Percentiles rank a stretch among this genome's conserved stretches.
Conservation (phyloP, 2,797 vertebrate genomes). For the Enteromius paludinosus region DNA sequence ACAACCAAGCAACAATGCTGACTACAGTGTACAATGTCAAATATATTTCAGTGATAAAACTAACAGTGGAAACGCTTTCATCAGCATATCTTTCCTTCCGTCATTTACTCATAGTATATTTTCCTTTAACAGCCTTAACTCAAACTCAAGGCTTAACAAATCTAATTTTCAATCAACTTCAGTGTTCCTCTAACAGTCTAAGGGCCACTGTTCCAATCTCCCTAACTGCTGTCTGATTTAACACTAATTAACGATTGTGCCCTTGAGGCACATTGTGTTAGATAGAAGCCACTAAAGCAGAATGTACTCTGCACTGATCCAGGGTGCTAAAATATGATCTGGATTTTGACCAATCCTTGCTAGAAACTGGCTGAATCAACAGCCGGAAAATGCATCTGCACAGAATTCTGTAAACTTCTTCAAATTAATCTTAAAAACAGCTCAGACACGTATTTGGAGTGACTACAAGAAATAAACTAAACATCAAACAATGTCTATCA, state of each 20-base stretch:
- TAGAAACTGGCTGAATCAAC: slow-evolving; percentile 12
- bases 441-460: neutral
- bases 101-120: slow-evolving; percentile 14
- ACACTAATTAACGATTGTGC: slow-evolving; percentile 45
- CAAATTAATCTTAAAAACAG: neutral
- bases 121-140: slow-evolving; percentile 8
- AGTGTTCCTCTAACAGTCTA: slow-evolving; percentile 41
- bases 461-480: neutral
- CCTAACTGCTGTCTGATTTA: slow-evolving; percentile 42
- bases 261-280: slow-evolving; percentile 26
- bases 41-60: slow-evolving; percentile 39
- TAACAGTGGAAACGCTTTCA: slow-evolving; percentile 19
- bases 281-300: slow-evolving; percentile 28
- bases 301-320: neutral
- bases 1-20: slow-evolving; percentile 36
- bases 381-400: neutral
- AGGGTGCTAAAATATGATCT: slow-evolving; percentile 1
- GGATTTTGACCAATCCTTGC: slow-evolving; percentile 14
- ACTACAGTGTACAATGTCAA: slow-evolving; percentile 36
- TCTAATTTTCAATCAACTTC: slow-evolving; percentile 50
- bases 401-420: neutral
- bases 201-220: slow-evolving; percentile 9
- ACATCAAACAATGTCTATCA: neutral
- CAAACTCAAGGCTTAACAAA: slow-evolving; percentile 38
- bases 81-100: slow-evolving; percentile 36